phyloP scores from a whole-genome alignment of 2,888 invertebrate species.

The Encarsia formosa region DNA sequence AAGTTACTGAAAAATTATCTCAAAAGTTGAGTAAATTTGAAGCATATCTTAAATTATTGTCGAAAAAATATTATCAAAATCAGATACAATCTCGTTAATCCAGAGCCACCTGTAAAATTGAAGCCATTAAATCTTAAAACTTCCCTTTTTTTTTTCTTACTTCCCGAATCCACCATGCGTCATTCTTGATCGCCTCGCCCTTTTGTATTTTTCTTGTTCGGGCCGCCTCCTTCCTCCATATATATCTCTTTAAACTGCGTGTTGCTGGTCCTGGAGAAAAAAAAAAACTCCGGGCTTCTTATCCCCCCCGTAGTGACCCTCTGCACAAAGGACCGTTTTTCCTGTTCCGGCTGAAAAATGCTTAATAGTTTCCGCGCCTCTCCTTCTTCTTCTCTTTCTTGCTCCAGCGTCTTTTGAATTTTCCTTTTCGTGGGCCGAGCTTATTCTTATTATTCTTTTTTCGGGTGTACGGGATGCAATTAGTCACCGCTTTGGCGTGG shows the following conservation, averaged over 20 bases:
- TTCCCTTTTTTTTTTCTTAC: slow-evolving; percentile 6
- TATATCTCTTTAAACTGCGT: slow-evolving; percentile 6
- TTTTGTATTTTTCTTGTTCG: slow-evolving; percentile 15
- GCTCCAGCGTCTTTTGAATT: slow-evolving; percentile 16
- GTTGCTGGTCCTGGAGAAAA: slow-evolving; percentile 14
- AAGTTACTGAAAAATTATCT: no score
- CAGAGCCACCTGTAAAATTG: slow-evolving; percentile 4
- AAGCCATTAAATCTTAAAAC: slow-evolving; percentile 6
- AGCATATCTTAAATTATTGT: no score
- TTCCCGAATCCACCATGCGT: slow-evolving; percentile 15
- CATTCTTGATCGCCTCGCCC: slow-evolving; percentile 18
- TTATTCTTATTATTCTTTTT: slow-evolving; percentile 3
- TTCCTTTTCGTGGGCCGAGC: background rate
- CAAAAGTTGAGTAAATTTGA: no score
- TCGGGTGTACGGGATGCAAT: slow-evolving; percentile 2
- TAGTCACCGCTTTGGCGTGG: slow-evolving; percentile 3
- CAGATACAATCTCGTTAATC: no score
- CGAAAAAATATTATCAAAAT: no score
- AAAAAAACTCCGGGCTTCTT: slow-evolving; percentile 27
- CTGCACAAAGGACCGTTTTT: slow-evolving; percentile 22
- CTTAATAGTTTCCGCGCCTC: slow-evolving; percentile 33
- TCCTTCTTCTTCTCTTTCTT: slow-evolving; percentile 22
- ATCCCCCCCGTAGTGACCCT: slow-evolving; percentile 25
- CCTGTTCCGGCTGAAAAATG: slow-evolving; percentile 34
- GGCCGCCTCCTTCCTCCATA: slow-evolving; percentile 15